Conservation (phyloP, 2,797 vertebrate genomes). For the Taeniopygia guttata region DNA sequence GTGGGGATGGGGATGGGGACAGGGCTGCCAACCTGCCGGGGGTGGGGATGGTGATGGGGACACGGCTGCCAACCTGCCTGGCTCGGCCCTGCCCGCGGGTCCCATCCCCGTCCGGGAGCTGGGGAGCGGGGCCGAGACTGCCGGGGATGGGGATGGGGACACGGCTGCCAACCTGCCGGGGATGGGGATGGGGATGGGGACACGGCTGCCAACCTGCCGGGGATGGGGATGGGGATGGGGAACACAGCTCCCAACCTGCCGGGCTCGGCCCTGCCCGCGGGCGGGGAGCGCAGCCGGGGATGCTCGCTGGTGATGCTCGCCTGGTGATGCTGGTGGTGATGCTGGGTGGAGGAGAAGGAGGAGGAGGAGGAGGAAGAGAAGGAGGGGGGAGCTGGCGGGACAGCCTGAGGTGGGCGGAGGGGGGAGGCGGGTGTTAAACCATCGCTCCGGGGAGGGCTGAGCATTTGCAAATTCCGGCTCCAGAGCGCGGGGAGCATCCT, state of each 20-base stretch:
- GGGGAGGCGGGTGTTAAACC: constrained; percentile 77
- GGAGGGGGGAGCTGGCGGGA: constrained; percentile 67
- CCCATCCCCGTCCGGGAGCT: too few relatives aligned
- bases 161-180: too few relatives aligned
- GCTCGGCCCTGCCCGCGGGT: too few relatives aligned
- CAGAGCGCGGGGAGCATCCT: constrained; percentile 69
- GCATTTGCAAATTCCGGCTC: constrained; percentile 77
- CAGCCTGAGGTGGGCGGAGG: constrained; percentile 62
- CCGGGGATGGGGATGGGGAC: too few relatives aligned
- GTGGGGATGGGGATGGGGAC: too few relatives aligned
- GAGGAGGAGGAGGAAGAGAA: neutral
- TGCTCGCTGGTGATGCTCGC: neutral
- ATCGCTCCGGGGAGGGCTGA: constrained; percentile 74
- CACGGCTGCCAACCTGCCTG: too few relatives aligned
- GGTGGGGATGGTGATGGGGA: too few relatives aligned
- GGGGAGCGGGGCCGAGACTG: too few relatives aligned
- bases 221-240: too few relatives aligned
- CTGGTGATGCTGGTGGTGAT: neutral
- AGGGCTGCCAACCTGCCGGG: too few relatives aligned
- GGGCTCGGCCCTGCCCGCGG: neutral
- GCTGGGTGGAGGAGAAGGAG: neutral
- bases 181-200: too few relatives aligned
- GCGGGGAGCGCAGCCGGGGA: neutral
- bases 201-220: too few relatives aligned
- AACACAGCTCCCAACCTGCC: neutral